Evolutionary conservation across 2,888 invertebrate species (phyloP), one percentile per base, ranked within the genome.

Genomic region (Ephialtes manifestator): DNA sequence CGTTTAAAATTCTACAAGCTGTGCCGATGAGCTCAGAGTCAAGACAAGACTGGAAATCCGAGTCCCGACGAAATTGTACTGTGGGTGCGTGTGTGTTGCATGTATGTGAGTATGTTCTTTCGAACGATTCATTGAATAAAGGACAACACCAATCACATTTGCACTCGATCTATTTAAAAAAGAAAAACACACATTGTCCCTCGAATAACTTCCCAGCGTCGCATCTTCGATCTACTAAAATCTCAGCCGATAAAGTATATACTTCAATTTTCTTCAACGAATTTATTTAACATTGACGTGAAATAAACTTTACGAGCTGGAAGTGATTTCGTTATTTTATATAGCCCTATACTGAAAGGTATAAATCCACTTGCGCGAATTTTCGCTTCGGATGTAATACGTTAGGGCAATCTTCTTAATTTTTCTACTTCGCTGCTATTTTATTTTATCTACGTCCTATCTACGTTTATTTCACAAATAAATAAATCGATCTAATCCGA

Each of bases 1-100:
- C 88, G 67, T 24, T 84, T 90, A 24, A 87, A 89, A 11, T 86
- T 86, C 78, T 84, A 85, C 85, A 89, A 83, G 31, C 82, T 89
- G 35, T 89, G 89, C 74, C 89, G 83, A 90, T 63, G 35, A 15
- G 43, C 4, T 15, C 39, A 55, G 24, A 8, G 10, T 18, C 8
- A 11, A 10, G 13, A 65, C 31, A 20, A 43, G 15, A 58, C 24
- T 53, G 51, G 65, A 65, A 20, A 43, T 48, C 65, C 51, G 53
- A 18, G n/a, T 35, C 43, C 28, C 39, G 65, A 46, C 39, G 55
- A 77, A 77, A 85, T 80, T 83, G 82, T 85, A 85, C 71, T 53
- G 67, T 76, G 75, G 85, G 70, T 85, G 85, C 82, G 83, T 85
- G 85, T 83, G 80, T 83, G 76, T 85, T 85, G 85, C 85, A 80